A percentile compares a stretch with the other conserved stretches of the same genome.
Evolutionary conservation across 2,888 invertebrate genomes (phyloP).

Genomic region (Panopea generosa): DNA sequence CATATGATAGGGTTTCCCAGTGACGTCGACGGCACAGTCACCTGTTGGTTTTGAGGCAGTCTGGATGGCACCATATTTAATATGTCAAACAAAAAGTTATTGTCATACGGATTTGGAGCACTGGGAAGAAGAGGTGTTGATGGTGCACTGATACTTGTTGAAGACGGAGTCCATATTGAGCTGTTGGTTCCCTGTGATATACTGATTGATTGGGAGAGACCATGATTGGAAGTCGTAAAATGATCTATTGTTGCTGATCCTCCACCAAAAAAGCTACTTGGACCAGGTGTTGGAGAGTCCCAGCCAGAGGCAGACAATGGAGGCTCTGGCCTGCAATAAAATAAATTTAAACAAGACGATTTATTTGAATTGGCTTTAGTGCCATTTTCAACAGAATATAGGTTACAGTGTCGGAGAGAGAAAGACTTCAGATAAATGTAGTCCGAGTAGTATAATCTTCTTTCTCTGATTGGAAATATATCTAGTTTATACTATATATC

Average conservation of each 20-base stretch:
- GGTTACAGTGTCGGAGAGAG: too few species aligned
- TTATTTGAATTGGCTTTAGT: too few species aligned
- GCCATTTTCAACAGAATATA: too few species aligned
- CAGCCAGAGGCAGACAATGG: constrained; percentile 69
- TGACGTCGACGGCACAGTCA: constrained; percentile 7
- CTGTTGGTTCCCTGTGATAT: constrained; percentile 45
- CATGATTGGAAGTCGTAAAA: neutral
- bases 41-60: neutral
- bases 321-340: constrained; percentile 19
- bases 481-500: too few species aligned
- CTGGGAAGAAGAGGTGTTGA: constrained; percentile 1
- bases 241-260: too few species aligned
- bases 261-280: constrained; percentile 51
- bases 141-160: constrained; percentile 4
- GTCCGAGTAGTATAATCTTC: too few species aligned
- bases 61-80: neutral
- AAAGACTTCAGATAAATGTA: too few species aligned
- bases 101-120: too few species aligned
- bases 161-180: constrained; percentile 6
- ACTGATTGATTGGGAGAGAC: neutral
- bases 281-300: constrained; percentile 79
- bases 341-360: too few species aligned
- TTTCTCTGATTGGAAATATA: too few species aligned
- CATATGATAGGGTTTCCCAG: constrained; percentile 26
- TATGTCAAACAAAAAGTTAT: neutral